Percentiles rank a stretch among this genome's conserved stretches.
Evolutionary conservation across 2,888 invertebrate species (phyloP).

Genomic region (Stomorhina lunata): DNA sequence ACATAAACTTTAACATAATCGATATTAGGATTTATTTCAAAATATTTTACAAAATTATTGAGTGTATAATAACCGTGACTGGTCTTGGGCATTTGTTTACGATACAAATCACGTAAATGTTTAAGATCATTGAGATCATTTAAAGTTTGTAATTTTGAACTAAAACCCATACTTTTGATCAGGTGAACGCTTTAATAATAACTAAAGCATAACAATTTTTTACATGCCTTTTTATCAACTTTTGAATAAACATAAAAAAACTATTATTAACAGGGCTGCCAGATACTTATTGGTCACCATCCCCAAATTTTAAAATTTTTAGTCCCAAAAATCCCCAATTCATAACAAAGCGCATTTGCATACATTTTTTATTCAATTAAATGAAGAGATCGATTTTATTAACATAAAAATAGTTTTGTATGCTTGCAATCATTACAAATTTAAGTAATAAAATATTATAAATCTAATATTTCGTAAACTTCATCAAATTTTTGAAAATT

Average conservation of each 20-base stretch:
- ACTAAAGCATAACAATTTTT: neutral
- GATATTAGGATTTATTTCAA: slow-evolving; percentile 57
- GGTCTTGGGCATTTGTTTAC: neutral
- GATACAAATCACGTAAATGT: slow-evolving; percentile 45
- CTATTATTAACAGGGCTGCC: too few relatives aligned
- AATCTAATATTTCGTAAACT: too few relatives aligned
- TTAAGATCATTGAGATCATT: slow-evolving; percentile 45
- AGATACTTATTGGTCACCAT: too few relatives aligned
- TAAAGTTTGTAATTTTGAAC: slow-evolving; percentile 33
- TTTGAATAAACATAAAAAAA: neutral
- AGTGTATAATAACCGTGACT: slow-evolving; percentile 71
- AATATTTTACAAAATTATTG: slow-evolving; percentile 71
- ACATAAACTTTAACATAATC: slow-evolving; percentile 68
- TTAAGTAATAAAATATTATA: too few relatives aligned
- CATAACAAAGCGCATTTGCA: too few relatives aligned
- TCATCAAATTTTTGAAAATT: too few relatives aligned
- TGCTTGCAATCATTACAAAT: too few relatives aligned
- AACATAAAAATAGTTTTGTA: too few relatives aligned
- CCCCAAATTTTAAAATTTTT: too few relatives aligned
- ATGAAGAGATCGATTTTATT: too few relatives aligned
- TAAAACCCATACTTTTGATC: slow-evolving; percentile 23
- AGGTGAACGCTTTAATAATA: slow-evolving; percentile 4
- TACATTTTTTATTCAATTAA: too few relatives aligned
- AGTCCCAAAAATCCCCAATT: too few relatives aligned
- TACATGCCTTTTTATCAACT: neutral